These are phyloP conservation scores for Pristionchus fissidentatus DNA, from an alignment of 2,888 invertebrate genomes.

Conservation along the genomic window DNA sequence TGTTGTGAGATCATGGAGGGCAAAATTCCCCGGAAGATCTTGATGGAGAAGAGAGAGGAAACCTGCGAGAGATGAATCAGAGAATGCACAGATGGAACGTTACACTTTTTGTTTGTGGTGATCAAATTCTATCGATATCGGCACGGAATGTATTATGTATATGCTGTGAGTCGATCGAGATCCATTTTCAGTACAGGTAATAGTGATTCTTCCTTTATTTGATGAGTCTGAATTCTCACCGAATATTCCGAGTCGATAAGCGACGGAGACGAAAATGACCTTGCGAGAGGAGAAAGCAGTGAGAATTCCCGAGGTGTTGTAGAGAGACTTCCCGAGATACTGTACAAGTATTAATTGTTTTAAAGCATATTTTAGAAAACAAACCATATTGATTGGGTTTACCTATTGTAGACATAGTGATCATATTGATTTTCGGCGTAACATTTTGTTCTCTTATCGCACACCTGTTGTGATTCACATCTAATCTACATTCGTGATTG, in stretches of 20 bases:
- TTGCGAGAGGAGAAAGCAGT: background rate
- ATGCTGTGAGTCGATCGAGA: background rate
- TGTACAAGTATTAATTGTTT: background rate
- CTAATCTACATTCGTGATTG: too few species aligned
- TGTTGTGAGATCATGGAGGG: background rate
- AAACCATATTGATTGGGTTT: too few species aligned
- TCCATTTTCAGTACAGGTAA: background rate
- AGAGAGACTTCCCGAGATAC: constrained; percentile 34
- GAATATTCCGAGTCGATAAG: constrained; percentile 8
- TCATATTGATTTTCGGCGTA: too few species aligned
- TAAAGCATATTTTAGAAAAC: background rate
- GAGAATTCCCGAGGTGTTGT: constrained; percentile 31
- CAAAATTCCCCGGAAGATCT: constrained; percentile 7
- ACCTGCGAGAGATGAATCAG: background rate
- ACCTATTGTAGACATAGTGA: too few species aligned
- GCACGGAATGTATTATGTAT: background rate
- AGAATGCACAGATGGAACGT: too few species aligned
- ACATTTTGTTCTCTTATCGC: too few species aligned
- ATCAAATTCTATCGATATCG: too few species aligned
- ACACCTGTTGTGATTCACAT: too few species aligned
- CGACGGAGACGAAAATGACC: constrained; percentile 14
- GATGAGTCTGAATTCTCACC: constrained; percentile 4
- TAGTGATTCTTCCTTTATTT: background rate
- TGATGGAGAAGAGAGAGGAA: constrained; percentile 10
- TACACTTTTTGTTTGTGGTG: background rate